Percentiles rank a stretch among this genome's conserved stretches.
These are phyloP conservation scores for Helleia helle DNA, from an alignment of 2,888 invertebrate genomes.

Conservation along the genomic window DNA sequence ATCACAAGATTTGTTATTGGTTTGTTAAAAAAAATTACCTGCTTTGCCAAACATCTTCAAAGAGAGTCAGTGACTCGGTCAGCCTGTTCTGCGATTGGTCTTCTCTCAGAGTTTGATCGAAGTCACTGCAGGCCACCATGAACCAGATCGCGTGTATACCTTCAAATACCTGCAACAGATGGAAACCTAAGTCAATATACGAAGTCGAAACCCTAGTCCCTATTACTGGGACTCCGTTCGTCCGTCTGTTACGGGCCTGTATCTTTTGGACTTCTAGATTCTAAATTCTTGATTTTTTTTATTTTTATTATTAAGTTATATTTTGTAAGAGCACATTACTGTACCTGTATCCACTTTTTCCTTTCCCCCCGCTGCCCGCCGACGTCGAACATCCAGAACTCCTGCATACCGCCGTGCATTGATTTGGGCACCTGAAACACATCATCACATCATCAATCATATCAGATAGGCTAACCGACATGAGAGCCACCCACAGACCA, in stretches of 20 bases:
- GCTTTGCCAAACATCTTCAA: conserved; percentile 85
- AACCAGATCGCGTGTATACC: conserved; percentile 88
- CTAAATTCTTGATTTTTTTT: too few species aligned
- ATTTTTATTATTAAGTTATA: background rate
- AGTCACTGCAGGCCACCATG: conserved; percentile 85
- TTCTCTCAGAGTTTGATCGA: conserved; percentile 83
- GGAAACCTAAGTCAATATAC: too few species aligned
- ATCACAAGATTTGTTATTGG: too few species aligned
- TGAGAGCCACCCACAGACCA: too few species aligned
- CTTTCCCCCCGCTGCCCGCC: conserved; percentile 88
- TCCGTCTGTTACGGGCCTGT: too few species aligned
- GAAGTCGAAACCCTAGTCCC: too few species aligned
- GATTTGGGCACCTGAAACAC: conserved; percentile 76
- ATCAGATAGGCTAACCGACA: too few species aligned
- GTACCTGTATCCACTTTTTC: conserved; percentile 86
- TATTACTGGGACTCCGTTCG: too few species aligned
- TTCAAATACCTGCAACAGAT: conserved; percentile 83
- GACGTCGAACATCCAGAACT: conserved; percentile 89
- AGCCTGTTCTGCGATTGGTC: conserved; percentile 81
- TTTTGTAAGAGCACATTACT: background rate
- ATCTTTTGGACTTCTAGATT: too few species aligned
- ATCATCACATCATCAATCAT: too few species aligned
- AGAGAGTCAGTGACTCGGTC: conserved; percentile 80
- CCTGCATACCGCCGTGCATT: conserved; percentile 80
- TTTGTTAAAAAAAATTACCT: too few species aligned